Conservation (phyloP, 2,113 vertebrate genomes). For the Petrocephalus microphthalmus region DNA sequence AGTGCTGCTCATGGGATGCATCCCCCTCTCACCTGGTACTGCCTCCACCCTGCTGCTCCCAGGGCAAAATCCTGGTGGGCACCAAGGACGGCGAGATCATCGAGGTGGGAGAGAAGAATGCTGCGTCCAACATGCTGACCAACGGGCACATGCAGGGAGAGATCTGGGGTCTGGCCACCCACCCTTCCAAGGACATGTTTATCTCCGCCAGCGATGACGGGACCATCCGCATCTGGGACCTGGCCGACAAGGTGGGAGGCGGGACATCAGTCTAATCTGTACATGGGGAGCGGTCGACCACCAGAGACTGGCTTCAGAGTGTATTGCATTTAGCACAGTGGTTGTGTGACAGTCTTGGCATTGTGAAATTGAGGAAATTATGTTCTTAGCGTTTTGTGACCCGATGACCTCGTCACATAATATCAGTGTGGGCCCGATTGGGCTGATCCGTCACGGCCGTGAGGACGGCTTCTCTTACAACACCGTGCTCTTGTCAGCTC, state of each 20-base stretch:
- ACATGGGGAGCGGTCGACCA: neutral
- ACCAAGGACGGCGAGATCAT: constrained; percentile 96
- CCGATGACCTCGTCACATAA: neutral
- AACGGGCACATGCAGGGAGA: constrained; percentile 90
- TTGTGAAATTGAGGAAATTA: neutral
- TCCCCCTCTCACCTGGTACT: neutral
- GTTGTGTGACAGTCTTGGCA: neutral
- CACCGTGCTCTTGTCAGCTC: neutral
- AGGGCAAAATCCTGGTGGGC: constrained; percentile 96
- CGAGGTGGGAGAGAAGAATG: constrained; percentile 96
- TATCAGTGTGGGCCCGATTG: neutral
- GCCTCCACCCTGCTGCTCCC: neutral
- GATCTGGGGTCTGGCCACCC: constrained; percentile 89
- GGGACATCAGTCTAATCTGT: neutral
- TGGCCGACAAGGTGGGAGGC: constrained; percentile 79
- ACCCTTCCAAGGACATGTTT: constrained; percentile 86
- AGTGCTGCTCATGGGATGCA: neutral
- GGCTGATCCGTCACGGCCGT: neutral
- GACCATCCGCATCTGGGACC: constrained; percentile 91
- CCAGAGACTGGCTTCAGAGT: neutral
- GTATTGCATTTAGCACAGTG: neutral
- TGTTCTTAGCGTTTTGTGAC: neutral
- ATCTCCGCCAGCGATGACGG: constrained; percentile 91
- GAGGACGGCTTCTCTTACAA: neutral
- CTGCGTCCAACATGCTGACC: constrained; percentile 90